Base-by-base conservation (phyloP, 2,888 invertebrate species). In the Ochropleura plecta region DNA sequence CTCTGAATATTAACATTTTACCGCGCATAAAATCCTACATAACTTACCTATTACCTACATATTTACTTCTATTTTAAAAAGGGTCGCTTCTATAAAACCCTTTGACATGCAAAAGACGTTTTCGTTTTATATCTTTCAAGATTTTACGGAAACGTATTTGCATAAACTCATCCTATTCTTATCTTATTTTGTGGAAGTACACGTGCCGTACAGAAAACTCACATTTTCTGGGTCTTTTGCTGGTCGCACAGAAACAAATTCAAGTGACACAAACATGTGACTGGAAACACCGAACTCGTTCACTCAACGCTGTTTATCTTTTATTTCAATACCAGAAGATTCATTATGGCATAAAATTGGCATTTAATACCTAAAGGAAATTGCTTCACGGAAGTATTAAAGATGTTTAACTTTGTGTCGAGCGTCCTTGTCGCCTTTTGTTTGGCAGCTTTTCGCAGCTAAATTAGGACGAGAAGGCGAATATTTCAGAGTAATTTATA, bases 401-500 rank as follows among this genome's bases (percentile, higher is more conserved):
- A 92, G 89, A 90, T 91, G 90, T 93, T 92, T 91, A 92, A 92
- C 90, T 92, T 92, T 90, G 90, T 90, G 88, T 88, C 89, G 89
- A 89, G 88, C 90, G 91, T 91, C 88, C 90, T 91, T 89, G 91
- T 91, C 90, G 91, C 90, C 91, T 91, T 92, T 94, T 94, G 93
- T 95, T 94, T 92, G 91, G 90, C 89, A 91, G 90, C 91, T 92
- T 93, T 92, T 92, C 91, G 89, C 90, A 88, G 92, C 91, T 90
- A 91, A 92, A 92, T 93, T 92, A 93, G 88, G 89, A 89, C 90
- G 89, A 90, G 84, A 85, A 90, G 88, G 87, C 90, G 90, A 94
- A 94, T 93, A 93, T 94, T 95, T 93, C 84, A 90, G 79, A 92
- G 91, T 91, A 93, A 94, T 95, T 94, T 94, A 93, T 93, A 91